These are phyloP conservation scores for Hydriomena furcata DNA, from an alignment of 2,888 invertebrate genomes.

Conservation along the genomic window DNA sequence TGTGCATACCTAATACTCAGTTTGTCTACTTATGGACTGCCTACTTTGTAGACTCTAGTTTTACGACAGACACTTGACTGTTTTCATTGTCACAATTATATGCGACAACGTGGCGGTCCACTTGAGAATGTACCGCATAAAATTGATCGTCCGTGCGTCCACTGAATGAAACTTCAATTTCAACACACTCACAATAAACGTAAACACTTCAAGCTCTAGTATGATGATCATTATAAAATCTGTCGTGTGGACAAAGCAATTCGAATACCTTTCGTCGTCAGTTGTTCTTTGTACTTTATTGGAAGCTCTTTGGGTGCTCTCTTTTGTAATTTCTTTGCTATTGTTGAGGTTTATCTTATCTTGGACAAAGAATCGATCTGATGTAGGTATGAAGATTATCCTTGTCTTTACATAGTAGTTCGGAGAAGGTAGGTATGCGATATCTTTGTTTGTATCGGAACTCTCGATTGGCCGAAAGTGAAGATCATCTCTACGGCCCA, in stretches of 20 bases:
- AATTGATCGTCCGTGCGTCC: constrained; percentile 39
- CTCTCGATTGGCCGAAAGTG: constrained; percentile 2
- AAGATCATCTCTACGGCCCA: constrained; percentile 38
- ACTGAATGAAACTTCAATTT: constrained; percentile 54
- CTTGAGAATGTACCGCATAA: constrained; percentile 42
- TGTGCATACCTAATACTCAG: constrained; percentile 68
- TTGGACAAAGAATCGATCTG: constrained; percentile 3
- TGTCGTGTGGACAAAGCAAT: constrained; percentile 17
- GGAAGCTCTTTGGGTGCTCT: constrained; percentile 8
- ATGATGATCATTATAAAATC: constrained; percentile 38
- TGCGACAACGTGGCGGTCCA: constrained; percentile 51
- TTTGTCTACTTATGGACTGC: constrained; percentile 68
- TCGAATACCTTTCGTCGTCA: constrained; percentile 16
- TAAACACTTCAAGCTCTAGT: constrained; percentile 41
- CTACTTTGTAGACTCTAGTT: constrained; percentile 69
- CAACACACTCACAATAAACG: constrained; percentile 42
- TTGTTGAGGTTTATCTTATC: constrained; percentile 7
- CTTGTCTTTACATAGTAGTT: constrained; percentile 1
- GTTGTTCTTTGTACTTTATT: constrained; percentile 6
- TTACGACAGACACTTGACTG: constrained; percentile 75
- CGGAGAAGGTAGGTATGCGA: constrained; percentile 19
- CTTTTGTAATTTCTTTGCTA: constrained; percentile 19
- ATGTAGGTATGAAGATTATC: constrained; percentile 9
- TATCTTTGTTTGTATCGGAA: constrained; percentile 21
- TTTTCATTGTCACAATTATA: constrained; percentile 72